phyloP scores from a whole-genome alignment of 1,140 invertebrate species.

The Luehdorfia chinensis region DNA sequence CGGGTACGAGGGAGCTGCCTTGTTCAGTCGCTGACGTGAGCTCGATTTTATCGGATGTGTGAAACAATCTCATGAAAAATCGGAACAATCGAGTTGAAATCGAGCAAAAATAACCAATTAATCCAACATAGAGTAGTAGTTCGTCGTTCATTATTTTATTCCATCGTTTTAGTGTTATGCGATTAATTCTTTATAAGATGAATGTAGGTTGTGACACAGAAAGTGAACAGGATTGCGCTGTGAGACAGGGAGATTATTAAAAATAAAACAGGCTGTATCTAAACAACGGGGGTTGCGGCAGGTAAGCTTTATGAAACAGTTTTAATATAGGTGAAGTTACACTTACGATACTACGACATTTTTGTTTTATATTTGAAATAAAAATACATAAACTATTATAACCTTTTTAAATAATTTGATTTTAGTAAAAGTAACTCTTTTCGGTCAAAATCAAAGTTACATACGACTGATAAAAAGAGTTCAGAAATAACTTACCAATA shows the following conservation, averaged over 20 bases:
- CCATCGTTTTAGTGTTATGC: no score
- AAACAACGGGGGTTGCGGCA: slow-evolving; percentile 3
- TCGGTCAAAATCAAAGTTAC: no score
- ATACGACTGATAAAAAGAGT: no score
- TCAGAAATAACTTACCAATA: no score
- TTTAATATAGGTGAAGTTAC: no score
- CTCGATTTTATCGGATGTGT: neutral
- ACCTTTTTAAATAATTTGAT: no score
- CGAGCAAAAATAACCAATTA: neutral
- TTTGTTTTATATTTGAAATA: no score
- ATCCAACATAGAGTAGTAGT: no score
- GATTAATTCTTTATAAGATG: neutral
- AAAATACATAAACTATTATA: no score
- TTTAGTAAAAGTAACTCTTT: no score
- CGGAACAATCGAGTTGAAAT: neutral
- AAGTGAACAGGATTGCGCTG: neutral
- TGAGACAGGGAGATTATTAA: neutral
- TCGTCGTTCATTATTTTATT: no score
- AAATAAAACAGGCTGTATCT: slow-evolving; percentile 3
- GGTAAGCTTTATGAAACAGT: neutral
- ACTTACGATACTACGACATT: no score
- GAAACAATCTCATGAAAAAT: neutral
- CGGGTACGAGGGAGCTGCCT: neutral
- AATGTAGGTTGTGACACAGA: neutral
- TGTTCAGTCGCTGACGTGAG: neutral